Conservation (phyloP, 2,888 invertebrate genomes). For the Diloba caeruleocephala region DNA sequence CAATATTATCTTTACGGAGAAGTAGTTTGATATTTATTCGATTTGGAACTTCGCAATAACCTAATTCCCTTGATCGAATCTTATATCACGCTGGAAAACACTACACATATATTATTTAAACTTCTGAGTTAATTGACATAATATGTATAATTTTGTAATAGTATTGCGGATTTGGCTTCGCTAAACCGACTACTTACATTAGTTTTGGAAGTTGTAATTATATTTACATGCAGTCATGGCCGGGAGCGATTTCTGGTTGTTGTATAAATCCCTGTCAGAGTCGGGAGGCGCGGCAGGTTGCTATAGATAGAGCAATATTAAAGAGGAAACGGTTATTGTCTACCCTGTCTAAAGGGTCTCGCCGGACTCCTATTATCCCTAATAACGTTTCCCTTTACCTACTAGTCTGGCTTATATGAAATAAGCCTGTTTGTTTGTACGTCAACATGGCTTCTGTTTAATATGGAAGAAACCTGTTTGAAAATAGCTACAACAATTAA, state of each 20-base stretch:
- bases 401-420: conserved; percentile 53
- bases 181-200: conserved; percentile 10
- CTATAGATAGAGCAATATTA: conserved; percentile 64
- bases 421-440: conserved; percentile 54
- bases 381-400: conserved; percentile 68
- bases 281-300: conserved; percentile 40
- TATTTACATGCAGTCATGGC: conserved; percentile 29
- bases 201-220: conserved; percentile 23
- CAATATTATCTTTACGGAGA: conserved; percentile 16
- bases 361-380: conserved; percentile 66
- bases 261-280: conserved; percentile 55
- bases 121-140: conserved; percentile 1
- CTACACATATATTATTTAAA: conserved; percentile 15
- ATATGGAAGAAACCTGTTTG: conserved; percentile 40
- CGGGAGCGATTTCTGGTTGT: conserved; percentile 19
- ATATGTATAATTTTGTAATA: conserved; percentile 8
- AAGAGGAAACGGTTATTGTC: conserved; percentile 70
- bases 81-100: conserved; percentile 17
- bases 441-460: conserved; percentile 43
- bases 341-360: conserved; percentile 63
- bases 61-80: conserved; percentile 24
- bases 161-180: conserved; percentile 12
- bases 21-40: conserved; percentile 19
- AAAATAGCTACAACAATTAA: conserved; percentile 29
- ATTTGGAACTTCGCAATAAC: conserved; percentile 22